Conservation (phyloP, 1,140 invertebrate species). For the Metopolophium dirhodum region DNA sequence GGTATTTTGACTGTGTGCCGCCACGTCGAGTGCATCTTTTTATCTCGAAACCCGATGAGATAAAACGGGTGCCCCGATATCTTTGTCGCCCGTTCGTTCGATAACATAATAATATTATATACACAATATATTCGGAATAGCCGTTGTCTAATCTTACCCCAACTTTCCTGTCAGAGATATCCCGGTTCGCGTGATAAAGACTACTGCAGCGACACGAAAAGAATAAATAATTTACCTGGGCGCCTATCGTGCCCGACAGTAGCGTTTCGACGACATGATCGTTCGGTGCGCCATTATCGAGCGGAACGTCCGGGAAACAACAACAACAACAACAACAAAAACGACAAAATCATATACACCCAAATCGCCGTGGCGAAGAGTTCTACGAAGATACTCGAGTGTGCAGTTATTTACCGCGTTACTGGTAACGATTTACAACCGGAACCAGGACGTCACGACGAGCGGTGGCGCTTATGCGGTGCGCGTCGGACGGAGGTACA, state of each 20-base stretch:
- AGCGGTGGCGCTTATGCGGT: neutral
- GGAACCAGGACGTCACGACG: neutral
- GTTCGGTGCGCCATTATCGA: constrained; percentile 20
- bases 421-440: neutral
- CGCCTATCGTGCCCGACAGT: constrained; percentile 25
- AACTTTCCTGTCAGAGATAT: constrained; percentile 49
- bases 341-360: neutral
- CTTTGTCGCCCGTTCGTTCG: constrained; percentile 12
- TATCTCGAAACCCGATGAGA: constrained; percentile 47
- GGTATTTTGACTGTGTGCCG: neutral
- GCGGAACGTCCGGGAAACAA: neutral
- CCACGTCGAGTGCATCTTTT: constrained; percentile 47
- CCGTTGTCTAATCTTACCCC: constrained; percentile 56
- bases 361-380: neutral
- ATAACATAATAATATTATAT: constrained; percentile 26
- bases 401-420: neutral
- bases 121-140: constrained; percentile 31
- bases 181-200: constrained; percentile 37
- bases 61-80: constrained; percentile 47
- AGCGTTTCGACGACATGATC: constrained; percentile 38
- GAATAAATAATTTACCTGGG: constrained; percentile 37
- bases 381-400: neutral
- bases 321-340: constrained; percentile 6
- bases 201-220: neutral
- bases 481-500: neutral